Evolutionary conservation across 2,888 invertebrate species (phyloP).

Genomic region (Morpho achilles): DNA sequence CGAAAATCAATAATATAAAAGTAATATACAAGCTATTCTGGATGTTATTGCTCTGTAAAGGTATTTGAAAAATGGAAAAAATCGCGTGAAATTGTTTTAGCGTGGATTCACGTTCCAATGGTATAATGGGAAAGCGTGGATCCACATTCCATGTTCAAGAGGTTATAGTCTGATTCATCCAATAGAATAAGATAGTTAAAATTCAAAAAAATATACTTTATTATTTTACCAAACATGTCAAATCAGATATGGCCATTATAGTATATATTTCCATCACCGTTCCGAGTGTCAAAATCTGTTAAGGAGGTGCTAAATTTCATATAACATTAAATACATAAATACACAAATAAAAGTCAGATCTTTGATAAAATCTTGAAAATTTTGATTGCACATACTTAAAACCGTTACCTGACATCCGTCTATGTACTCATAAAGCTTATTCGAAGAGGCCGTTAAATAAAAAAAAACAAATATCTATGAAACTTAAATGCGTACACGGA

Average conservation of each 20-base stretch:
- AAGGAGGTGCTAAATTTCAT: neutral
- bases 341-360: constrained; percentile 38
- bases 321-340: constrained; percentile 1
- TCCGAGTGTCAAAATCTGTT: neutral
- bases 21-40: too few species aligned
- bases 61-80: too few species aligned
- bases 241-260: neutral
- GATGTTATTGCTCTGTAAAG: too few species aligned
- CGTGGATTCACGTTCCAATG: too few species aligned
- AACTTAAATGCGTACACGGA: constrained; percentile 55
- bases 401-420: constrained; percentile 14
- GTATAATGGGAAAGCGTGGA: too few species aligned
- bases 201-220: too few species aligned
- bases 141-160: too few species aligned
- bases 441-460: constrained; percentile 35
- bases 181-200: too few species aligned
- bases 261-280: neutral
- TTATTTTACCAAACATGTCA: neutral
- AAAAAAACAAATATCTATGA: constrained; percentile 28
- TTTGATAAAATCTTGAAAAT: constrained; percentile 41
- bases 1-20: too few species aligned
- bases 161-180: too few species aligned
- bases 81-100: too few species aligned
- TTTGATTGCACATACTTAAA: constrained; percentile 54
- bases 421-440: constrained; percentile 30